phyloP scores from a whole-genome alignment of 2,113 vertebrate species.

The Leptobrachium ailaonicum region DNA sequence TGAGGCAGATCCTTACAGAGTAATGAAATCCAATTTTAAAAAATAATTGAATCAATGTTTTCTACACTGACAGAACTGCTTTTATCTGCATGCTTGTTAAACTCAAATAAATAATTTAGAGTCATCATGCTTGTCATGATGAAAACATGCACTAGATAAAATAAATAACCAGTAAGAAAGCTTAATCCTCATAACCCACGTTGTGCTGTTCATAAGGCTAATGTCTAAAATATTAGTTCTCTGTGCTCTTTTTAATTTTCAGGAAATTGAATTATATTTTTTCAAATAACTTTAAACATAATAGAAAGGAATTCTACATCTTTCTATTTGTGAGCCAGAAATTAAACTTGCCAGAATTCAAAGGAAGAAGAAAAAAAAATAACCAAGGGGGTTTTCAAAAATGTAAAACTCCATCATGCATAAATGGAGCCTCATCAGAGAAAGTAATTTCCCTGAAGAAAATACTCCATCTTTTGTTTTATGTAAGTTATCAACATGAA shows the following conservation, averaged over 20 bases:
- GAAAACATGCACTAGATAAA: conserved; percentile 34
- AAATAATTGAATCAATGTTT: conserved; percentile 24
- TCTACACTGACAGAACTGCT: conserved; percentile 24
- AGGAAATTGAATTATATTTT: conserved; percentile 60
- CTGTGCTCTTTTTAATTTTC: conserved; percentile 62
- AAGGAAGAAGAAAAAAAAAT: conserved; percentile 68
- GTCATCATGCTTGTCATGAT: conserved; percentile 29
- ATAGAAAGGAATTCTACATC: conserved; percentile 66
- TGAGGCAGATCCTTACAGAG: conserved; percentile 17
- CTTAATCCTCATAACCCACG: conserved; percentile 29
- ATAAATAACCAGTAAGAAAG: conserved; percentile 45
- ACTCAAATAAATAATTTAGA: conserved; percentile 45
- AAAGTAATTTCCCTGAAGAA: conserved; percentile 80
- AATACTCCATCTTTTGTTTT: conserved; percentile 81
- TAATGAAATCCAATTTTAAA: conserved; percentile 13
- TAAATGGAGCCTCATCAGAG: conserved; percentile 77
- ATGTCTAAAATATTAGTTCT: conserved; percentile 67
- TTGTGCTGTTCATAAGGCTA: conserved; percentile 49
- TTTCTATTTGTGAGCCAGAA: conserved; percentile 72
- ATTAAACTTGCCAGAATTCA: conserved; percentile 69
- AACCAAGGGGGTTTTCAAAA: conserved; percentile 79
- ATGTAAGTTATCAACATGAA: conserved; percentile 79
- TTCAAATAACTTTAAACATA: conserved; percentile 64
- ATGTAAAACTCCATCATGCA: conserved; percentile 82
- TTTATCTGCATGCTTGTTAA: conserved; percentile 46